Base-by-base conservation (phyloP, 2,888 invertebrate genomes). In the Oscheius sp. region DNA sequence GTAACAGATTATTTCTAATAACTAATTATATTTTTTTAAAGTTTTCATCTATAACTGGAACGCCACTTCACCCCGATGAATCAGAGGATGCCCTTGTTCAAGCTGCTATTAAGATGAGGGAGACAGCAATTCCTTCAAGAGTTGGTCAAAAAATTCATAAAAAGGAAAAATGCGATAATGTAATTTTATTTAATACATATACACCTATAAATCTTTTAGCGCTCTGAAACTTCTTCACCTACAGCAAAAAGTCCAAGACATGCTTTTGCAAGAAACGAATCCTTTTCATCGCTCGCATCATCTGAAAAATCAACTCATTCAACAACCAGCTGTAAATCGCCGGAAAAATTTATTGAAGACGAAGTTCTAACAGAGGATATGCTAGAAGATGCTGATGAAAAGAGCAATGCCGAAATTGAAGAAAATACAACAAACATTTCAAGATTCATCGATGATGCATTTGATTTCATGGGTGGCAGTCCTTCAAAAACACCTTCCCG, bases 1-100 rank as follows among this genome's bases (percentile, higher is more conserved):
- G 71, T 70, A 39, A 25, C n/a, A n/a, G n/a, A n/a, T n/a, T n/a
- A n/a, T 33, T 33, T 27, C 23, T 6, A 48, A 20, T 3, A 25
- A 12, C 53, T 2, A 10, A 6, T 27, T 27, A 27, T 15, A n/a
- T n/a, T 25, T 31, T 53, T 2, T 66, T 71, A 25, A 48, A 79
- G 75, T 79, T 82, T 52, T 80, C 79, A 1, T 80, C 83, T 6
- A 67, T 75, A 0, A 82, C 81, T 2, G 83, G 82, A 6, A 82
- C 82, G 0, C 82, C 83, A 29, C 72, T 82, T 45, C 81, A 83
- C 57, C 83, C 83, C 2, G 81, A 81, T 63, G 75, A 77, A 25
- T 66, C 72, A 4, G 78, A 77, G 42, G 74, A 79, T 42, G 75
- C 78, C 27, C 70, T 82, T 31, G 69, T 79, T 29, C 71, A 76